These are phyloP conservation scores for Myiotriccus ornatus DNA, from an alignment of 2,797 vertebrate genomes.

Conservation along the genomic window DNA sequence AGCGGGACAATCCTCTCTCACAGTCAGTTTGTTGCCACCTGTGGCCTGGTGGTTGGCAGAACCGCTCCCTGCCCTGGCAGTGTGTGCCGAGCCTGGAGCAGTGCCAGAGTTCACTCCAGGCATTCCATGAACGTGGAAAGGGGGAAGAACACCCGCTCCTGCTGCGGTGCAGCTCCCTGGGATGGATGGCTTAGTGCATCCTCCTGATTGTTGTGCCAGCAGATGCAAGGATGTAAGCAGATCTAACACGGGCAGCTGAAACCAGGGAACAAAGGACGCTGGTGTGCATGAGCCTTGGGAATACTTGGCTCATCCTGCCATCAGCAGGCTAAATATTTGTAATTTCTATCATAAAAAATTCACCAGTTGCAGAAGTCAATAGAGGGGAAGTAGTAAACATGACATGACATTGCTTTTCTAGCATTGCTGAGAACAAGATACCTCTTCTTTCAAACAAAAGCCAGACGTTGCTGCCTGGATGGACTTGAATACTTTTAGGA, in stretches of 20 bases:
- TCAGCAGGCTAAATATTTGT: constrained; percentile 75
- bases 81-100: rapidly evolving
- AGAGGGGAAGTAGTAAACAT: constrained; percentile 72
- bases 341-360: constrained; percentile 71
- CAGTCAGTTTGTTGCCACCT: neutral
- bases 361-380: constrained; percentile 71
- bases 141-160: neutral
- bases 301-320: constrained; percentile 72
- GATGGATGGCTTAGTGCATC: neutral
- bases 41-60: neutral
- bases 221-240: constrained; percentile 29
- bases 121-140: neutral
- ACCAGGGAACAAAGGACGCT: constrained; percentile 58
- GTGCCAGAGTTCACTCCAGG: rapidly evolving
- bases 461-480: constrained; percentile 51
- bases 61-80: neutral
- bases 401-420: constrained; percentile 61
- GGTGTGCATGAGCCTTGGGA: constrained; percentile 64
- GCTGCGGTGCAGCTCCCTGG: neutral
- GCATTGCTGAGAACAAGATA: constrained; percentile 55
- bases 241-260: constrained; percentile 51
- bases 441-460: constrained; percentile 51
- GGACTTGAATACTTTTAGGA: constrained; percentile 53
- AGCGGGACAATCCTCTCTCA: neutral
- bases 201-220: neutral